Evolutionary conservation across 1,140 invertebrate species (phyloP), one percentile per base, ranked within the genome.

Genomic region (Cyclina sinensis): DNA sequence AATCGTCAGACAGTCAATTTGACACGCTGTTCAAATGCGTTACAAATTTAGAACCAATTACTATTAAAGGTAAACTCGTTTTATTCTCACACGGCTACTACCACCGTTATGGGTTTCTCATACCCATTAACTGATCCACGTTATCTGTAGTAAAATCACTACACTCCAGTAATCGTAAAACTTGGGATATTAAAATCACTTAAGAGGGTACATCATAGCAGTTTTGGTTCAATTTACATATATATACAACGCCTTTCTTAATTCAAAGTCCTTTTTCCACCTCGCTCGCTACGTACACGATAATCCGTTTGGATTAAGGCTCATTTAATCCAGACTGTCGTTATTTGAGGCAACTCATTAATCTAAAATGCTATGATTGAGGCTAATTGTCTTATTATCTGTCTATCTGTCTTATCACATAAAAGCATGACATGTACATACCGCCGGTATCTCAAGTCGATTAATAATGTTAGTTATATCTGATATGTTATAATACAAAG

Each of bases 141-240:
- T 70, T 70, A 70, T 70, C 65, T 37, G 16, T 37, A 12, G 3
- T 70, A 30, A 24, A 70, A 70, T 70, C 65, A 70, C 7, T 37
- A 70, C 65, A 70, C 65, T 70, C n/a, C 65, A 70, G 65, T 70
- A 70, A 70, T 70, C 65, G 24, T 16, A 16, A n/a, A 70, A 37
- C 65, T 21, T 39, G 65, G 16, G 65, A 70, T 70, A 70, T 70
- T 35, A 62, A 70, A 70, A 70, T 70, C 65, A 70, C 65, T 70
- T 70, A 62, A 70, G 32, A 37, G 0, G 65, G 65, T 18, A 70
- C 35, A 70, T 70, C 65, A 70, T 39, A 32, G 35, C 65, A 1
- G 35, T 70, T 37, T n/a, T 70, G 12, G 37, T 70, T 70, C 4
- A 35, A 70, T 70, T 70, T 70, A 39, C 65, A 70, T 70, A 70